Conservation (phyloP, 2,888 invertebrate species). For the Bembecia ichneumoniformis region DNA sequence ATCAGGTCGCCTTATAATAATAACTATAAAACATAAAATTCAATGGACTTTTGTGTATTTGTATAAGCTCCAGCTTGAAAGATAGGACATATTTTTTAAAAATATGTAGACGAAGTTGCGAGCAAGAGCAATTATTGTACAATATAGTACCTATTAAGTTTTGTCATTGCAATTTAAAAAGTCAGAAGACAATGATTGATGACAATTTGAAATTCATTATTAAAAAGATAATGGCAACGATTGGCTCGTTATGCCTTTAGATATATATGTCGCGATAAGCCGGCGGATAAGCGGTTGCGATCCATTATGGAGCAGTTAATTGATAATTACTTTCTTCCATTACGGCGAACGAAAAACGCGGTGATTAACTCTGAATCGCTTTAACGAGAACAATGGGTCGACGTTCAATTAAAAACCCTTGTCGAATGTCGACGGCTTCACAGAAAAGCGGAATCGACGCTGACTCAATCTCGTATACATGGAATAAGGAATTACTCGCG, state of each 20-base stretch:
- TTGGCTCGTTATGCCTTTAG: slow-evolving; percentile 29
- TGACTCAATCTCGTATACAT: slow-evolving; percentile 67
- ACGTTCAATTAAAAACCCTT: slow-evolving; percentile 69
- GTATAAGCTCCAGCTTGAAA: no score
- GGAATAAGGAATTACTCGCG: slow-evolving; percentile 68
- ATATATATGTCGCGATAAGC: slow-evolving; percentile 51
- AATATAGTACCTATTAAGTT: no score
- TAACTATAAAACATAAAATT: no score
- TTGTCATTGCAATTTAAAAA: no score
- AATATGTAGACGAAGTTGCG: no score
- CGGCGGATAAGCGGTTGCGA: slow-evolving; percentile 60
- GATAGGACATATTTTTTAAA: no score
- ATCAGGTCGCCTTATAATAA: no score
- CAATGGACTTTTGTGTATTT: no score
- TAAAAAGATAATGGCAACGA: slow-evolving; percentile 42
- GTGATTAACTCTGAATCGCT: slow-evolving; percentile 68
- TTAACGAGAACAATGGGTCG: slow-evolving; percentile 68
- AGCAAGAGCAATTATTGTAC: no score
- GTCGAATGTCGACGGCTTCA: slow-evolving; percentile 62
- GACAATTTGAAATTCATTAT: slow-evolving; percentile 45
- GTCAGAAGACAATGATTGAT: slow-evolving; percentile 30
- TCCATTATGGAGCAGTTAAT: slow-evolving; percentile 70
- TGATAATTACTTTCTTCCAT: slow-evolving; percentile 72
- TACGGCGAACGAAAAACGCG: slow-evolving; percentile 64
- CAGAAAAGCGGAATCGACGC: slow-evolving; percentile 58